Percentiles rank a stretch among this genome's conserved stretches.
These are phyloP conservation scores for Diplodus sargus DNA, from an alignment of 2,797 vertebrate genomes.

Conservation along the genomic window DNA sequence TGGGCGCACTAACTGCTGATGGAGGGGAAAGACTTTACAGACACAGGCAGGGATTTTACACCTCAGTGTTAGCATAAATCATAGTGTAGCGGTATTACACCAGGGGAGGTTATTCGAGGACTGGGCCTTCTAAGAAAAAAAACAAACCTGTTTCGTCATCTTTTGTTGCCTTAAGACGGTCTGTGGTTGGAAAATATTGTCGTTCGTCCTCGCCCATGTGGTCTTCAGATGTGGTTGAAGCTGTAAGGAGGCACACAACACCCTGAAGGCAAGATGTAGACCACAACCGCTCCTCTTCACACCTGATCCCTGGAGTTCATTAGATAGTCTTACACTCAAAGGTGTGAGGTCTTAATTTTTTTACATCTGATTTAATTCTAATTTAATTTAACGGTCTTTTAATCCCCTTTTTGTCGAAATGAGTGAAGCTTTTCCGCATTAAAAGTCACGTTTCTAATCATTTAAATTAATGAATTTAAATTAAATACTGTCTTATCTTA, in stretches of 20 bases:
- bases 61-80: neutral
- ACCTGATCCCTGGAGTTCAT: neutral
- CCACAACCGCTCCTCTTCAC: slow-evolving; percentile 24
- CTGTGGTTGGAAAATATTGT: slow-evolving; percentile 5
- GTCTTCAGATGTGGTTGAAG: slow-evolving; percentile 23
- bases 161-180: slow-evolving; percentile 20
- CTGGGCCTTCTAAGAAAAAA: slow-evolving; percentile 1
- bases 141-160: neutral
- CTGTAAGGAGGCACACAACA: slow-evolving; percentile 4
- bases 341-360: no score
- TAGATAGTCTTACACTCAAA: no score
- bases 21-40: slow-evolving; percentile 35
- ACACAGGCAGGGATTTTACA: slow-evolving; percentile 9
- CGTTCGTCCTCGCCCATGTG: neutral
- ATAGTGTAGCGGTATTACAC: neutral
- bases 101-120: slow-evolving; percentile 14
- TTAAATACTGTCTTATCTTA: no score
- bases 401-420: no score
- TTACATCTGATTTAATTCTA: no score
- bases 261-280: slow-evolving; percentile 16
- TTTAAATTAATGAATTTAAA: no score
- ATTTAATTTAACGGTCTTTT: no score
- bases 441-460: no score
- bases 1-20: slow-evolving; percentile 22
- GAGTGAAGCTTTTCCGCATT: no score